Percentiles rank a stretch among this genome's conserved stretches.
These are phyloP conservation scores for Spicauda simplicius DNA, from an alignment of 2,888 invertebrate genomes.

Conservation along the genomic window DNA sequence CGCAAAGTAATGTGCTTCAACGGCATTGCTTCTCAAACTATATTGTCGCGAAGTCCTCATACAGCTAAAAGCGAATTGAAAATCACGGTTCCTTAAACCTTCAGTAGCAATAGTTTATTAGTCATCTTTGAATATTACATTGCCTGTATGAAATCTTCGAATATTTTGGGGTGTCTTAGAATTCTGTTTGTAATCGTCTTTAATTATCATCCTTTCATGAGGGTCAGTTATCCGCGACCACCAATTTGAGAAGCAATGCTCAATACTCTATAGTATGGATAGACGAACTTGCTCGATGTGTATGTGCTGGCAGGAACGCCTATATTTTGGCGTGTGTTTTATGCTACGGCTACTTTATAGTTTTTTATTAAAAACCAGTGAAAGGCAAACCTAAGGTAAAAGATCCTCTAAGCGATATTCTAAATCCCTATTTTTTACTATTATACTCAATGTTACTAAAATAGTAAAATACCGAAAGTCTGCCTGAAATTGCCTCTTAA, in stretches of 20 bases:
- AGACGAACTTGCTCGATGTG: slow-evolving; percentile 34
- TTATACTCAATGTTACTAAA: no score
- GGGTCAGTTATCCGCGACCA: no score
- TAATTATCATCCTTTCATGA: neutral
- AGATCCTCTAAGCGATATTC: neutral
- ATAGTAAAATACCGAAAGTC: no score
- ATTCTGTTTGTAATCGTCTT: no score
- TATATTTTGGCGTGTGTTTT: slow-evolving; percentile 1
- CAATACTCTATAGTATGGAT: neutral
- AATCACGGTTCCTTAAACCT: no score
- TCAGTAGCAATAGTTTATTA: no score
- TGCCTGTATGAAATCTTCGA: no score
- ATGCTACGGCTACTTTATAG: slow-evolving; percentile 15
- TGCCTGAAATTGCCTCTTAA: no score
- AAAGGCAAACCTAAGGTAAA: neutral
- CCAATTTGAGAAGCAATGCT: neutral
- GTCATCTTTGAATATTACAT: no score
- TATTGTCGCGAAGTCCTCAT: neutral
- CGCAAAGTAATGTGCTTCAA: slow-evolving; percentile 4
- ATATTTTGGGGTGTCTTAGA: no score
- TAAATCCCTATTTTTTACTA: neutral
- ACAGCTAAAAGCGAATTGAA: neutral
- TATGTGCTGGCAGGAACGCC: slow-evolving; percentile 9
- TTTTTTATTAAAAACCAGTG: neutral
- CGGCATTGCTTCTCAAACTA: neutral